Conservation (phyloP, 2,797 vertebrate species). For the Gorsachius magnificus region DNA sequence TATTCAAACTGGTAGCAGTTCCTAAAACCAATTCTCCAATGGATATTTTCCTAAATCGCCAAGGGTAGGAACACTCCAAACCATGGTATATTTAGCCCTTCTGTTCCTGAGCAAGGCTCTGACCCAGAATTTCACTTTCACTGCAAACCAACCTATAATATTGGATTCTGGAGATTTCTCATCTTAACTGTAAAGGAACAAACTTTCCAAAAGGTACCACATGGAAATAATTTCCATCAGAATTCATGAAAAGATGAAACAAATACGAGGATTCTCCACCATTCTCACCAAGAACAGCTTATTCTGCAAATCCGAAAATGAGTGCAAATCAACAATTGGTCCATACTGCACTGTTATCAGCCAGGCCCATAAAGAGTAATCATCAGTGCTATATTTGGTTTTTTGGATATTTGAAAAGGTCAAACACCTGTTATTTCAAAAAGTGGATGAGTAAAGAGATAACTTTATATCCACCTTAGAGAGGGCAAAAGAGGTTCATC, state of each 20-base stretch:
- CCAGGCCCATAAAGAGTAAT: not conserved
- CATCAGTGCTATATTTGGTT: not conserved
- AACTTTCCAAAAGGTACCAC: not conserved
- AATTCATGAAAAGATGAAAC: not conserved
- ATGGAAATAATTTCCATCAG: not conserved
- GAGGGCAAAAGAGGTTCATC: not conserved
- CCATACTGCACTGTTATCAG: not conserved
- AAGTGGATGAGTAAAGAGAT: not conserved
- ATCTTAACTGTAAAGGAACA: not conserved
- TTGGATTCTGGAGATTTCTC: not conserved
- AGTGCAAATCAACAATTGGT: not conserved
- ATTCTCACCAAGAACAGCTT: not conserved
- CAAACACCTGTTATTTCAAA: not conserved
- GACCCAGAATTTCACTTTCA: not conserved
- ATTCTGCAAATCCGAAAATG: not conserved
- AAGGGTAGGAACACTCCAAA: not conserved
- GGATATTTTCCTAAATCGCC: not conserved
- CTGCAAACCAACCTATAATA: not conserved
- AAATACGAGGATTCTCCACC: not conserved
- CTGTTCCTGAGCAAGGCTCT: not conserved
- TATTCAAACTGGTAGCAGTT: not conserved
- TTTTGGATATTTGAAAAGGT: not conserved
- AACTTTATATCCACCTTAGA: not conserved
- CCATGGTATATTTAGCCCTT: not conserved
- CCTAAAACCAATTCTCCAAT: not conserved